Percentiles rank a stretch among this genome's conserved stretches.
Conservation (phyloP, 1,140 invertebrate genomes). For the Trichoplusia ni region DNA sequence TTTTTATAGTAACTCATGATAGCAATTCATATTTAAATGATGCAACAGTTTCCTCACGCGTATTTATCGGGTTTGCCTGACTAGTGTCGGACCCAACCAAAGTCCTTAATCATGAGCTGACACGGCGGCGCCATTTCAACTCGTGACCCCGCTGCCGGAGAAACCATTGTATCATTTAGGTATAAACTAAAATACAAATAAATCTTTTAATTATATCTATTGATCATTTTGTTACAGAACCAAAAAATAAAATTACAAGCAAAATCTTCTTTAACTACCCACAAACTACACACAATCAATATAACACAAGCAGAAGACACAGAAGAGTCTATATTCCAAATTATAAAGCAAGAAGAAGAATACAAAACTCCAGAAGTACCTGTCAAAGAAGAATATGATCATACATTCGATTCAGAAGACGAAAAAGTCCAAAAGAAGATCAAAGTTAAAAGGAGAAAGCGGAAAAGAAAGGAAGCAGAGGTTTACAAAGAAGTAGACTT, state of each 20-base stretch:
- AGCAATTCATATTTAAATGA: too few species aligned
- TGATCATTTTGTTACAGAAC: too few species aligned
- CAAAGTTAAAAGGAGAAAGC: constrained; percentile 27
- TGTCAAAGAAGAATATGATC: background rate
- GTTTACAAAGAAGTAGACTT: constrained; percentile 57
- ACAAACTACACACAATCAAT: background rate
- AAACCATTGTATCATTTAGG: too few species aligned
- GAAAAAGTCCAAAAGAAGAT: constrained; percentile 19
- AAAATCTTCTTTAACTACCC: background rate
- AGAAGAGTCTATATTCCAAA: background rate
- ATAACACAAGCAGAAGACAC: background rate
- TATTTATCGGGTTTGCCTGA: too few species aligned
- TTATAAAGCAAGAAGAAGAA: background rate
- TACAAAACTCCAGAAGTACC: background rate
- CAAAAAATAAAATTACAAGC: background rate
- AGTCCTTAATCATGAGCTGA: too few species aligned
- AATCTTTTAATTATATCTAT: too few species aligned
- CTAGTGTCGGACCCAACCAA: too few species aligned
- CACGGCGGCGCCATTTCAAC: too few species aligned
- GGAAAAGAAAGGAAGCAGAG: constrained; percentile 18
- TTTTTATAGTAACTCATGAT: too few species aligned
- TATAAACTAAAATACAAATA: too few species aligned
- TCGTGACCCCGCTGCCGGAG: too few species aligned
- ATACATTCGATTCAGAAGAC: constrained; percentile 3
- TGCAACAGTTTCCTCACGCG: too few species aligned